phyloP scores from a whole-genome alignment of 2,888 invertebrate genomes.

The Aphodius sticticus region DNA sequence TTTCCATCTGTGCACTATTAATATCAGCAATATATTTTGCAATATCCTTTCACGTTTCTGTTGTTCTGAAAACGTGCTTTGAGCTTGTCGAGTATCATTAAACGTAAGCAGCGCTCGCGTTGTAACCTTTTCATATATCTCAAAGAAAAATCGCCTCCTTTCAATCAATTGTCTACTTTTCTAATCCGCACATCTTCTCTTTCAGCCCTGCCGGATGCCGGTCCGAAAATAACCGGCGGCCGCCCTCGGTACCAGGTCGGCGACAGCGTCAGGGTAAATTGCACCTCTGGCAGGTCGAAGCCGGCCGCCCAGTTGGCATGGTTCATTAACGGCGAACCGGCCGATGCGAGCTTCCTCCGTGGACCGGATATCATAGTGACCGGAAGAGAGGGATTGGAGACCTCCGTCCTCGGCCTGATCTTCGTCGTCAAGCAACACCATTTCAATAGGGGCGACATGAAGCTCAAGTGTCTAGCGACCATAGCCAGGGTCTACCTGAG shows the following conservation, averaged over 20 bases:
- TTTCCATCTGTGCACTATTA: no score
- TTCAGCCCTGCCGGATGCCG: slow-evolving; percentile 81
- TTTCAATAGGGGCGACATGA: slow-evolving; percentile 85
- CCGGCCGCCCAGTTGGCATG: slow-evolving; percentile 85
- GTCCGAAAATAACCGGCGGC: slow-evolving; percentile 83
- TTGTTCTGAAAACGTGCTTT: no score
- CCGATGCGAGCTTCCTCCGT: slow-evolving; percentile 59
- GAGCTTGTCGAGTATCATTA: no score
- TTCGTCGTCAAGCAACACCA: slow-evolving; percentile 83
- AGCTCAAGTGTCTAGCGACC: slow-evolving; percentile 88
- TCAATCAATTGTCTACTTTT: not conserved
- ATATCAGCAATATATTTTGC: no score
- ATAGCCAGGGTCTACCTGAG: slow-evolving; percentile 88
- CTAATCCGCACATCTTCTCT: not conserved
- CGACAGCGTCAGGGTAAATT: slow-evolving; percentile 83
- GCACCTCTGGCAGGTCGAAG: slow-evolving; percentile 82
- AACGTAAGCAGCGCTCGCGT: no score
- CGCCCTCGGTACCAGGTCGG: slow-evolving; percentile 83
- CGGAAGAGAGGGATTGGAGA: slow-evolving; percentile 75
- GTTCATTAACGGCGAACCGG: slow-evolving; percentile 87
- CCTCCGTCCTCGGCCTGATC: slow-evolving; percentile 79
- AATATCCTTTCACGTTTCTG: no score
- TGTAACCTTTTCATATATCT: no score
- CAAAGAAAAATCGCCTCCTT: not conserved
- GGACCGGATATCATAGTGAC: slow-evolving; percentile 65